phyloP scores from a whole-genome alignment of 2,113 vertebrate genomes.

The Hiodon tergisus region DNA sequence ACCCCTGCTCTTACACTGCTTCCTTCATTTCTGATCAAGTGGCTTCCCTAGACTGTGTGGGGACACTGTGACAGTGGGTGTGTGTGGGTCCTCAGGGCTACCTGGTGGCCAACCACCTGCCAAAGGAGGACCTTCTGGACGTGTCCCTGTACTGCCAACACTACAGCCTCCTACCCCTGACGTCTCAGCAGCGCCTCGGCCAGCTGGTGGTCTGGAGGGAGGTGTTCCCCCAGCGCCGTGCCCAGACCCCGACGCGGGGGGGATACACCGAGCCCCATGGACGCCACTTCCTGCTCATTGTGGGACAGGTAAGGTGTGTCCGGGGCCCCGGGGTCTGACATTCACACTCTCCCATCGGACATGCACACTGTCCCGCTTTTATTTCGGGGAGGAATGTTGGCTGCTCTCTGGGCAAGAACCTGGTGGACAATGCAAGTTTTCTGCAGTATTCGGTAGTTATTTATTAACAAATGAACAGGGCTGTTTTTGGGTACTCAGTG shows the following conservation, averaged over 20 bases:
- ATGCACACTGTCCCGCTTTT: too few relatives aligned
- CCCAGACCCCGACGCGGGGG: slow-evolving; percentile 42
- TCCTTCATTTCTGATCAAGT: background rate
- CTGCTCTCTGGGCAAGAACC: too few relatives aligned
- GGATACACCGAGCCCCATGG: slow-evolving; percentile 68
- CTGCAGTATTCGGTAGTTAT: too few relatives aligned
- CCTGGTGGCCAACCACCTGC: slow-evolving; percentile 84
- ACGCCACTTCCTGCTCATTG: slow-evolving; percentile 86
- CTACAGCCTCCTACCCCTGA: slow-evolving; percentile 78
- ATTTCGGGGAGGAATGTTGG: too few relatives aligned
- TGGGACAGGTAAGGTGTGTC: slow-evolving; percentile 76
- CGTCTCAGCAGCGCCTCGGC: slow-evolving; percentile 72
- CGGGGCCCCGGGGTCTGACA: too few relatives aligned
- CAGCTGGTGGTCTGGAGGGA: slow-evolving; percentile 92
- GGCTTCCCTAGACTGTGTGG: background rate
- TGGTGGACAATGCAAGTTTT: too few relatives aligned
- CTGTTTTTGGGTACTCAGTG: too few relatives aligned
- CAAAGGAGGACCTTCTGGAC: slow-evolving; percentile 82
- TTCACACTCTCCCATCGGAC: too few relatives aligned
- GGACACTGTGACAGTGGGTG: background rate
- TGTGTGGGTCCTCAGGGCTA: slow-evolving; percentile 69
- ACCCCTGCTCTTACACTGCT: too few relatives aligned
- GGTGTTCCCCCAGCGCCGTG: slow-evolving; percentile 73
- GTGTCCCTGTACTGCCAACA: slow-evolving; percentile 83
- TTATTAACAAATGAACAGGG: too few relatives aligned